Conservation (phyloP, 1,140 invertebrate genomes). For the Cecropterus lyciades region DNA sequence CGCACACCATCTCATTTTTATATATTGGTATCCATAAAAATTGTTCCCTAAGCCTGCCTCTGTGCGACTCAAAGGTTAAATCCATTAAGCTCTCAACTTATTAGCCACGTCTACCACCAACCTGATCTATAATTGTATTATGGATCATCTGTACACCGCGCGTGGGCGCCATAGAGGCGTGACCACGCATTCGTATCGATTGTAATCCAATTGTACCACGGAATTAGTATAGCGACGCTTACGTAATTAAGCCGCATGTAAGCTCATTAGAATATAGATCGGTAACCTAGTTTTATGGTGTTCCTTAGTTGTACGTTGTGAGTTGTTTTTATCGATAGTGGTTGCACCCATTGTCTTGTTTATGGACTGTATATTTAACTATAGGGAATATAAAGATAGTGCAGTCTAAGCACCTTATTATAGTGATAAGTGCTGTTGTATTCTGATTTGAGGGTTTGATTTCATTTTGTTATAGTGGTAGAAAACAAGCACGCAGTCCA, state of each 20-base stretch:
- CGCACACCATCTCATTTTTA: no score
- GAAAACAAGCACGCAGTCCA: no score
- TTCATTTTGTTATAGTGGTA: no score
- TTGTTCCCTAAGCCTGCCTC: no score
- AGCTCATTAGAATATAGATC: slow-evolving; percentile 36
- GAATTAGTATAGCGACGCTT: slow-evolving; percentile 61
- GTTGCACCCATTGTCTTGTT: not conserved
- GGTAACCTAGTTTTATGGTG: slow-evolving; percentile 34
- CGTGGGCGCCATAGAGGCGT: slow-evolving; percentile 78
- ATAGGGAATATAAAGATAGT: no score
- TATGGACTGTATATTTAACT: no score
- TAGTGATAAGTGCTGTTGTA: no score
- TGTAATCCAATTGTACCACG: slow-evolving; percentile 71
- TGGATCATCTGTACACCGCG: slow-evolving; percentile 73
- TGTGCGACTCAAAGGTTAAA: slow-evolving; percentile 35
- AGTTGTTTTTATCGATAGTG: not conserved
- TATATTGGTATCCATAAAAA: no score
- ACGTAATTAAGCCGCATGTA: slow-evolving; percentile 58
- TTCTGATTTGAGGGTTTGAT: no score
- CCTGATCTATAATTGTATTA: slow-evolving; percentile 78
- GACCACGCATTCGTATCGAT: slow-evolving; percentile 72
- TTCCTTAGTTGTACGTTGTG: slow-evolving; percentile 13
- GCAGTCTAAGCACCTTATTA: no score
- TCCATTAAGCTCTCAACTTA: slow-evolving; percentile 21
- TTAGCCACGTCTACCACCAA: slow-evolving; percentile 5